Evolutionary conservation across 2,797 vertebrate genomes (phyloP).

Genomic region (Rhynchotus rufescens): DNA sequence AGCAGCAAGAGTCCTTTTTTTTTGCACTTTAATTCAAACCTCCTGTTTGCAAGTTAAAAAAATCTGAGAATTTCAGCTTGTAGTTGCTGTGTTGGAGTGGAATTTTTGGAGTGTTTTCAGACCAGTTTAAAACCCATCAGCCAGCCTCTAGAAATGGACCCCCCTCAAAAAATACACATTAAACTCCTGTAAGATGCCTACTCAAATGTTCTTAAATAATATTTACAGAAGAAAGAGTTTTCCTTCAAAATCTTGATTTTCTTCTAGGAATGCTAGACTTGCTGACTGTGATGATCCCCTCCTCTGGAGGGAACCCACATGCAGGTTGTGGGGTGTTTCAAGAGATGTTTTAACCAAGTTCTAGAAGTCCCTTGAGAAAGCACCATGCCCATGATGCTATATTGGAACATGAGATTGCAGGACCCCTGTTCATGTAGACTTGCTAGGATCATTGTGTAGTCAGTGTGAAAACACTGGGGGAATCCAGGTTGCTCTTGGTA

Average conservation of each 20-base stretch:
- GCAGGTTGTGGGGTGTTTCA: neutral
- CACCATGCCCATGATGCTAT: neutral
- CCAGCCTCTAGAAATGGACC: too few relatives aligned
- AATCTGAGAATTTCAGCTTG: neutral
- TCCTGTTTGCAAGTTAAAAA: neutral
- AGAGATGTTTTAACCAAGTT: neutral
- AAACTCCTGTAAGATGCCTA: neutral
- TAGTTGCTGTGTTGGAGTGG: too few relatives aligned
- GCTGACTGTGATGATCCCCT: rapidly evolving
- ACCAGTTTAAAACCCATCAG: neutral
- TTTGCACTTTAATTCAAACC: neutral
- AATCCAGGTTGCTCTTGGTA: neutral
- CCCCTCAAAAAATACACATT: too few relatives aligned
- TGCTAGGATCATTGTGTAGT: neutral
- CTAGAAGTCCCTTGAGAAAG: neutral
- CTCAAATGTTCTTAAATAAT: neutral
- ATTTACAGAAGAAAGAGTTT: neutral
- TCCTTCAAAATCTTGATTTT: neutral
- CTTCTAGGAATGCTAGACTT: neutral
- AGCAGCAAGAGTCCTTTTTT: neutral
- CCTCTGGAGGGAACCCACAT: rapidly evolving
- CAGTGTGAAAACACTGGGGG: neutral
- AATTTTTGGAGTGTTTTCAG: neutral
- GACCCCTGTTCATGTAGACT: neutral
- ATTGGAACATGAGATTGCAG: neutral